These are phyloP conservation scores for Phortica okadai DNA, from an alignment of 2,888 invertebrate species.

Conservation along the genomic window DNA sequence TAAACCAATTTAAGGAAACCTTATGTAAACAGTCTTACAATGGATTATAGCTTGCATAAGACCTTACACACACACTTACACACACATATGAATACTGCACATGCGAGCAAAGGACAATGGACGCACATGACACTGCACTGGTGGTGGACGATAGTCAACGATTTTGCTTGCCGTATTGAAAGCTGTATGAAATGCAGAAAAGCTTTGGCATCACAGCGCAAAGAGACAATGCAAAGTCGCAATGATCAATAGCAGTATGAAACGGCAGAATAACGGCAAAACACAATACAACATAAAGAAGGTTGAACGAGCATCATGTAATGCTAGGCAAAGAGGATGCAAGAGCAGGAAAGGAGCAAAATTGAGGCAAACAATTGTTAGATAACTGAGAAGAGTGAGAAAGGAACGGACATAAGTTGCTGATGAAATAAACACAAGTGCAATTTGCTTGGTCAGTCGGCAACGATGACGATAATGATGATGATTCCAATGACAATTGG, in stretches of 20 bases:
- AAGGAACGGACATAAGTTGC: neutral
- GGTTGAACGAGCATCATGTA: neutral
- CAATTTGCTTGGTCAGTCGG: neutral
- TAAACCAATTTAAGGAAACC: slow-evolving; percentile 70
- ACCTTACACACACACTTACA: slow-evolving; percentile 30
- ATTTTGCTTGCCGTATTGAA: too few species aligned
- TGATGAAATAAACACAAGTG: slow-evolving; percentile 10
- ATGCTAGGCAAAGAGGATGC: neutral
- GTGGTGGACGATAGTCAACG: too few species aligned
- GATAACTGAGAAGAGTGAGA: neutral
- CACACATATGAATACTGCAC: slow-evolving; percentile 10
- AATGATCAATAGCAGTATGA: neutral
- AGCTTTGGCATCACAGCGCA: neutral
- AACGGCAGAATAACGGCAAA: neutral
- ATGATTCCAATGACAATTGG: neutral
- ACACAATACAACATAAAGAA: neutral
- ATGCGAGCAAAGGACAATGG: neutral
- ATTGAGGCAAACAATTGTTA: too few species aligned
- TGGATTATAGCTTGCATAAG: slow-evolving; percentile 55
- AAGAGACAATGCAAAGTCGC: neutral
- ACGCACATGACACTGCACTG: too few species aligned
- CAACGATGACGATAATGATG: neutral
- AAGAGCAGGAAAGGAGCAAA: neutral
- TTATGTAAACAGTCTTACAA: slow-evolving; percentile 64
- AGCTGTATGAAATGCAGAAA: neutral